Evolutionary conservation across 2,888 invertebrate genomes (phyloP).

Genomic region (Orthosia cruda): DNA sequence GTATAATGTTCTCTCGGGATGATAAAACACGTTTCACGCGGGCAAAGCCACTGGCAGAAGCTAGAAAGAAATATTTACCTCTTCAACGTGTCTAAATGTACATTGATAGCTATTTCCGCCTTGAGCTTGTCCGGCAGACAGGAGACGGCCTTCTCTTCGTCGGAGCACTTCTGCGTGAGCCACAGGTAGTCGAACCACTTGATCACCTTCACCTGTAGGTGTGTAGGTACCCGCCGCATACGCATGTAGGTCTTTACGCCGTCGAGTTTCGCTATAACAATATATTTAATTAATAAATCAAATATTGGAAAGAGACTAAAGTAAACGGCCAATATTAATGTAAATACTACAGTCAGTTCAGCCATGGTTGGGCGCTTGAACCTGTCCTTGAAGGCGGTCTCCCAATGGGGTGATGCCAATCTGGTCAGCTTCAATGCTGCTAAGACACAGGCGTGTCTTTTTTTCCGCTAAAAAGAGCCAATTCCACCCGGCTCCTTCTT

Average conservation of each 20-base stretch:
- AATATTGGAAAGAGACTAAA: background rate
- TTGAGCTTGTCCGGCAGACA: conserved; percentile 99
- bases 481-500: too few species aligned
- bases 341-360: too few species aligned
- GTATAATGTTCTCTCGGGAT: too few species aligned
- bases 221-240: conserved; percentile 98
- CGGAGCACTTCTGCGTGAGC: conserved; percentile 99
- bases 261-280: conserved; percentile 98
- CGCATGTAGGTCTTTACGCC: conserved; percentile 99
- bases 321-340: background rate
- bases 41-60: too few species aligned
- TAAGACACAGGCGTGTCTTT: too few species aligned
- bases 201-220: conserved; percentile 98
- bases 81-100: conserved; percentile 99
- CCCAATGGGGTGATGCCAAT: too few species aligned
- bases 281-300: background rate
- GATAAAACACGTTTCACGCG: too few species aligned
- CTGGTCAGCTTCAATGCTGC: too few species aligned
- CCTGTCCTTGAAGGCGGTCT: too few species aligned
- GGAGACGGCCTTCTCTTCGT: conserved; percentile 98
- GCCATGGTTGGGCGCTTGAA: too few species aligned
- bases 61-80: conserved; percentile 76
- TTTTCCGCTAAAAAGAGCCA: too few species aligned
- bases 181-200: conserved; percentile 99
- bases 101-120: conserved; percentile 99